phyloP scores from a whole-genome alignment of 2,888 invertebrate species.

The Metacarcinus magister region DNA sequence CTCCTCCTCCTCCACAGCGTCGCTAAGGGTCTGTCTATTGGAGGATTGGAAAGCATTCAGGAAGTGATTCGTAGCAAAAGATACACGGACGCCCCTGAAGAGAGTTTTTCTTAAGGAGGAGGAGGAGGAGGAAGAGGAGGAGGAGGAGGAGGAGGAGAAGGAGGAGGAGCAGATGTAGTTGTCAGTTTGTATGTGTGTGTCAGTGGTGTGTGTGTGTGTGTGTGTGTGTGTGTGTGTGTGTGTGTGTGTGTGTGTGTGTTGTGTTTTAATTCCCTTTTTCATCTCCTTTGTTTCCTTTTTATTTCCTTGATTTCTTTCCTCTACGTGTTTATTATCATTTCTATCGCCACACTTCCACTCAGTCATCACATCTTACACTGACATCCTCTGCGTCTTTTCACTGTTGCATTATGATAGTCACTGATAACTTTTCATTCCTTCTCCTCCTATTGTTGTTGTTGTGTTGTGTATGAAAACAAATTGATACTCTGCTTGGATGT shows the following conservation, averaged over 20 bases:
- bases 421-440: no score
- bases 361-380: no score
- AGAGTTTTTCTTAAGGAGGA: not conserved
- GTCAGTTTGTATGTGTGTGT: not conserved
- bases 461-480: no score
- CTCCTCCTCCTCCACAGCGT: not conserved
- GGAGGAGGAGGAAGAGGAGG: not conserved
- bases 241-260: not conserved
- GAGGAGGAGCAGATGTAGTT: not conserved
- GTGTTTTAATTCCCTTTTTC: not conserved
- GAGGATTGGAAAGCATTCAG: not conserved
- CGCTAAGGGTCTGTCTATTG: not conserved
- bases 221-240: not conserved
- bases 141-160: not conserved
- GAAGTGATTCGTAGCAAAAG: not conserved
- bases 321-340: no score
- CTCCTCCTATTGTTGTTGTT: no score
- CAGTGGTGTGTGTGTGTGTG: no score
- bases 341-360: no score
- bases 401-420: no score
- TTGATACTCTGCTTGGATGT: no score
- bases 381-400: no score
- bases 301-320: no score
- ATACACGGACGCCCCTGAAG: not conserved
- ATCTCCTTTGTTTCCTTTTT: no score